Percentiles rank a stretch among this genome's conserved stretches.
Evolutionary conservation across 2,888 invertebrate species (phyloP).

Genomic region (Agrochola macilenta): DNA sequence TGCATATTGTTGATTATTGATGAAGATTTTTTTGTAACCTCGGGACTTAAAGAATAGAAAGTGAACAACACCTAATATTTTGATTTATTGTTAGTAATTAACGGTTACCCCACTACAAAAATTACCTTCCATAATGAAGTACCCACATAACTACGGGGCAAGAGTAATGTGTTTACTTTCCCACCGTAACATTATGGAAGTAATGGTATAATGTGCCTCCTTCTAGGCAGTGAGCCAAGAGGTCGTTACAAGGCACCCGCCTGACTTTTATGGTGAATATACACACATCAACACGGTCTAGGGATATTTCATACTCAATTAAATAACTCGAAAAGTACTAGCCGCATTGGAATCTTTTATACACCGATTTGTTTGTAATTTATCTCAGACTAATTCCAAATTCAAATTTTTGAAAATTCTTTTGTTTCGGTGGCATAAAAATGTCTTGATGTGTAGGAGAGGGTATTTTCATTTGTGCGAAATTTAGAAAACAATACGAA

Average conservation of each 20-base stretch:
- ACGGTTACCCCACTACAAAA: conserved; percentile 1
- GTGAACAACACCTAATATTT: not conserved
- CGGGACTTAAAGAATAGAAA: not conserved
- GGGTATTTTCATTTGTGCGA: too few species aligned
- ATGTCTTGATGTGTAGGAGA: too few species aligned
- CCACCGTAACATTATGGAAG: conserved; percentile 31
- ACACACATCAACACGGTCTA: too few species aligned
- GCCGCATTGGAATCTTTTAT: too few species aligned
- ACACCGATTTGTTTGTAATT: too few species aligned
- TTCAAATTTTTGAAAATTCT: too few species aligned
- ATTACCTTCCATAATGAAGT: conserved; percentile 1
- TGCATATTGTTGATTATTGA: not conserved
- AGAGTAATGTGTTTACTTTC: conserved; percentile 42
- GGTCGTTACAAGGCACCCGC: conserved; percentile 28
- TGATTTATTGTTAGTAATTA: not conserved
- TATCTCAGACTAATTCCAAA: too few species aligned
- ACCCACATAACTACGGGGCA: not conserved
- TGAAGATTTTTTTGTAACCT: not conserved
- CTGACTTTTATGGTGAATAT: conserved; percentile 36
- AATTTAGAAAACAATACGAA: too few species aligned
- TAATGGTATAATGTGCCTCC: conserved; percentile 25
- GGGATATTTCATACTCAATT: too few species aligned
- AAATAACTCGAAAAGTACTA: too few species aligned
- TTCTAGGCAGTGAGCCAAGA: conserved; percentile 46
- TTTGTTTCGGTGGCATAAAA: too few species aligned